Evolutionary conservation across 2,113 vertebrate species (phyloP).

Genomic region (Potamarius usumacintae): DNA sequence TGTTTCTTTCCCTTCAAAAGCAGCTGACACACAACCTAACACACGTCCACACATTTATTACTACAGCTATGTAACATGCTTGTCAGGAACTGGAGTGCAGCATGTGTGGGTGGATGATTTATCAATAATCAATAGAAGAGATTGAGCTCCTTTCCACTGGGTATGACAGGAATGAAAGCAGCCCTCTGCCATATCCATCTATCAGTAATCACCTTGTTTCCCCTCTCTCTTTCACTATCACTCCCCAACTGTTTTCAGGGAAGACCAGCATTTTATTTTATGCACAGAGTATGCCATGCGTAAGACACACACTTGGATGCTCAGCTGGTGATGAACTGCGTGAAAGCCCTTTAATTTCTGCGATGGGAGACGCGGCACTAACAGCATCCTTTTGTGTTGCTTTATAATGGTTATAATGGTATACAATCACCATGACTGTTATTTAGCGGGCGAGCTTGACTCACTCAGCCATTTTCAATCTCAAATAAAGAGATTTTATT

Average conservation of each 20-base stretch:
- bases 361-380: conserved; percentile 33
- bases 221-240: background rate
- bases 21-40: conserved; percentile 44
- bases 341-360: conserved; percentile 53
- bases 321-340: conserved; percentile 28
- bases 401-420: conserved; percentile 60
- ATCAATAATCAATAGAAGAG: conserved; percentile 68
- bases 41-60: background rate
- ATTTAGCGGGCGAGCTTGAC: conserved; percentile 51
- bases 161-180: conserved; percentile 23
- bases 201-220: conserved; percentile 8
- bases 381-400: conserved; percentile 47
- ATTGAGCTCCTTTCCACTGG: conserved; percentile 49
- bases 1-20: conserved; percentile 49
- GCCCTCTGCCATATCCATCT: conserved; percentile 41
- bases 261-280: conserved; percentile 2
- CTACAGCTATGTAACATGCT: conserved; percentile 36
- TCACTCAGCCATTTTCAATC: conserved; percentile 60
- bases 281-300: background rate
- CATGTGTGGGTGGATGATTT: conserved; percentile 53
- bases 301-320: conserved; percentile 17
- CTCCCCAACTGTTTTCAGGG: background rate
- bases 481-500: conserved; percentile 70
- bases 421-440: conserved; percentile 52
- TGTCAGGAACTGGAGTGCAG: conserved; percentile 23